phyloP scores from a whole-genome alignment of 2,113 vertebrate genomes.

The Paracanthobrama guichenoti region DNA sequence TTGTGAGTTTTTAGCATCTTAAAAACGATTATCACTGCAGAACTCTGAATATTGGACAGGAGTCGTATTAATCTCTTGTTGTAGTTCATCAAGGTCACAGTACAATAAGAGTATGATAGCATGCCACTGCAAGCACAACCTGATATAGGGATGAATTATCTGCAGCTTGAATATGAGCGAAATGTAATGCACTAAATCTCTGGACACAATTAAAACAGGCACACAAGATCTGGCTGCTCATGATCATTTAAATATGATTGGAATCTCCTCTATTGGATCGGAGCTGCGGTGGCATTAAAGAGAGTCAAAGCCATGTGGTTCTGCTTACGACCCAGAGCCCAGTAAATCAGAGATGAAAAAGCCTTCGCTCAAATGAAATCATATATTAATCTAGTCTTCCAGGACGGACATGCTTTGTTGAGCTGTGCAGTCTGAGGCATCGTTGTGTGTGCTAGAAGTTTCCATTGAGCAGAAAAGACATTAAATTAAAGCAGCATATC shows the following conservation, averaged over 20 bases:
- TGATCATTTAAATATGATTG: constrained; percentile 44
- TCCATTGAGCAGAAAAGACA: constrained; percentile 24
- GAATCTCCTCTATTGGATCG: constrained; percentile 46
- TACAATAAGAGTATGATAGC: background rate
- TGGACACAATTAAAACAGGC: constrained; percentile 35
- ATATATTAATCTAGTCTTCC: constrained; percentile 72
- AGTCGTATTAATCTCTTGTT: background rate
- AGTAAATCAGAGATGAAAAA: constrained; percentile 89
- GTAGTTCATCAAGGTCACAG: background rate
- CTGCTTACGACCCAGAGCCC: constrained; percentile 81
- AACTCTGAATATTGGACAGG: background rate
- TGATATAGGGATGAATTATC: background rate
- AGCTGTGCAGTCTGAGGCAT: constrained; percentile 31
- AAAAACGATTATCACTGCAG: background rate
- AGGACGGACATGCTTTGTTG: constrained; percentile 6
- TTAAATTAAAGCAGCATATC: constrained; percentile 28
- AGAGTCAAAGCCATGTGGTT: constrained; percentile 81
- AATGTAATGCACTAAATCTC: background rate
- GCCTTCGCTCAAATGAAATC: constrained; percentile 86
- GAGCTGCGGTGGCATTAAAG: constrained; percentile 78
- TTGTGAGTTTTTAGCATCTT: background rate
- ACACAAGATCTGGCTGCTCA: constrained; percentile 34
- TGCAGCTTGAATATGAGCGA: background rate
- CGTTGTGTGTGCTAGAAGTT: constrained; percentile 25
- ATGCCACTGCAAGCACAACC: background rate